Evolutionary conservation across 2,888 invertebrate species (phyloP), one percentile per base, ranked within the genome.

Genomic region (Sesamia inferens): DNA sequence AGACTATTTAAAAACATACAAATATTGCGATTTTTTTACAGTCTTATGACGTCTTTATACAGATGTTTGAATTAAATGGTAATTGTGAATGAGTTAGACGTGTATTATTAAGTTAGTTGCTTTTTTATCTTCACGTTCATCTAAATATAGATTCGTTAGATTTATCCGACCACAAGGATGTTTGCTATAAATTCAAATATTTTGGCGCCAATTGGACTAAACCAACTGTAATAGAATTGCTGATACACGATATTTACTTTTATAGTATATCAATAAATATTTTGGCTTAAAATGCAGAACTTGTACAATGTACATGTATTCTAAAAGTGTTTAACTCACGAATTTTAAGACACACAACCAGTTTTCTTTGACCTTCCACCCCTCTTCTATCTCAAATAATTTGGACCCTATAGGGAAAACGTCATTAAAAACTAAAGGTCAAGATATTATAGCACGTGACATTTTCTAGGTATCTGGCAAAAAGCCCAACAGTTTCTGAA

Each of bases 391-490:
- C 24, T 42, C 1, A 44, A 51, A 19, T 16, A 79, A 64, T 62
- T 67, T 13, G 16, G 42, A 13, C 0, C 19, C 11, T 14, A 57
- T 5, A 10, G 64, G 24, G 58, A 51, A 57, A 74, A 47, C 51
- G n/a, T 63, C 22, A 68, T 22, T 24, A 51, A 79, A 61, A 22
- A 31, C 54, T 70, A 71, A 62, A 86, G 82, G 68, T 10, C 75
- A 63, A 74, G 7, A 47, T 69, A 72, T 55, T 55, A 77, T 72
- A 78, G 72, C 80, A 57, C 31, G 3, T 48, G 19, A 16, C 24
- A 74, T 75, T 80, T 69, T 71, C 71, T 74, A 70, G 61, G 58
- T 77, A 69, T 66, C 75, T 85, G 85, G 85, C 87, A 78, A 24
- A n/a, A 4, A 51, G 83, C 87, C 85, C 64, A 57, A 39, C 65